A percentile compares a stretch with the other conserved stretches of the same genome.
These are phyloP conservation scores for Anneissia japonica DNA, from an alignment of 35 echinoderm and acorn worm species.

Conservation along the genomic window DNA sequence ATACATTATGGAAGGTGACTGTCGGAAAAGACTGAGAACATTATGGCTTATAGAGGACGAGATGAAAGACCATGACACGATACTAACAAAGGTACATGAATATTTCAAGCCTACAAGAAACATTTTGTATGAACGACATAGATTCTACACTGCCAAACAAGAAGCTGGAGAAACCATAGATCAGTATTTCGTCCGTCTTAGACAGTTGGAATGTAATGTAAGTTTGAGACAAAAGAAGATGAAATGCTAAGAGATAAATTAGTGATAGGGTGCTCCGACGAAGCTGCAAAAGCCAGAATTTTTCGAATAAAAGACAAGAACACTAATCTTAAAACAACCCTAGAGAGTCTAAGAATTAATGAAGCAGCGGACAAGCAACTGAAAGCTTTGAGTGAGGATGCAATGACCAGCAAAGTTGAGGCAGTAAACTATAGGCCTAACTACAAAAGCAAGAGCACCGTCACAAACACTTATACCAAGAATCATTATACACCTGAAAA, in stretches of 20 bases:
- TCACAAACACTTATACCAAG: neutral
- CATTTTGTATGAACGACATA: slow-evolving; percentile 15
- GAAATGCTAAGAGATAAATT: slow-evolving; percentile 36
- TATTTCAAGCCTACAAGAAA: slow-evolving; percentile 33
- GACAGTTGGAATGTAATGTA: slow-evolving; percentile 20
- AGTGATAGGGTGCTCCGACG: slow-evolving; percentile 20
- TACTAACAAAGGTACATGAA: slow-evolving; percentile 8
- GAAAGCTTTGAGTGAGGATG: slow-evolving; percentile 15
- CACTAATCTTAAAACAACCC: neutral
- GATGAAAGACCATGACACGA: slow-evolving; percentile 6
- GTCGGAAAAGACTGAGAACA: slow-evolving; percentile 18
- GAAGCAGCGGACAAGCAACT: slow-evolving; percentile 26
- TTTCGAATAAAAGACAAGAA: slow-evolving; percentile 16
- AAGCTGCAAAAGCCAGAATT: slow-evolving; percentile 27
- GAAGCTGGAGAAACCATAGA: slow-evolving; percentile 24
- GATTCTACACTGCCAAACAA: slow-evolving; percentile 25
- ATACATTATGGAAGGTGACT: slow-evolving; percentile 18
- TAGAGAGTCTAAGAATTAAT: slow-evolving; percentile 22
- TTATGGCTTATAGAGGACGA: neutral
- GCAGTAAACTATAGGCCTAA: slow-evolving; percentile 8
- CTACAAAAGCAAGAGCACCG: neutral
- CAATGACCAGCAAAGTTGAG: neutral
- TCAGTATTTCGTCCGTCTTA: slow-evolving; percentile 20
- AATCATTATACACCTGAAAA: neutral
- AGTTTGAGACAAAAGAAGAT: slow-evolving; percentile 32